Conservation (phyloP, 2,888 invertebrate species). For the Trilocha varians region DNA sequence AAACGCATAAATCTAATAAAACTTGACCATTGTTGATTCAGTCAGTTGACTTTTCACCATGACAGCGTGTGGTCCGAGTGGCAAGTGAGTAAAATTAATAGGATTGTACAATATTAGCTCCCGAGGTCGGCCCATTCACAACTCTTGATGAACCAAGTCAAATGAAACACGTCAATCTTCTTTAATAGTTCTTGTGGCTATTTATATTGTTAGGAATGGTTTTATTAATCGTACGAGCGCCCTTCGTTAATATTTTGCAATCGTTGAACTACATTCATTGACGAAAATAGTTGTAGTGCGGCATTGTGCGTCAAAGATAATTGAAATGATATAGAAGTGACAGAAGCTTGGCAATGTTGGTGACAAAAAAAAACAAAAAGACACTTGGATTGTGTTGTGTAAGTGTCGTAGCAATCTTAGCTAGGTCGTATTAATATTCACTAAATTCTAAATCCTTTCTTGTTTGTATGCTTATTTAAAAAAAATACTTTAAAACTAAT, state of each 20-base stretch:
- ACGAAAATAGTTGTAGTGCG: neutral
- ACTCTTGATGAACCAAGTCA: conserved; percentile 27
- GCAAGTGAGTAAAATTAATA: conserved; percentile 38
- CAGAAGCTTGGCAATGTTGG: too few relatives aligned
- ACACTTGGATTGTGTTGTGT: too few relatives aligned
- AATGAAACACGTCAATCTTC: conserved; percentile 39
- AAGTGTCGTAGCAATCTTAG: too few relatives aligned
- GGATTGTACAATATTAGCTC: conserved; percentile 32
- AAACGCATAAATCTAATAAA: conserved; percentile 4
- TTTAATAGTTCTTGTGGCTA: conserved; percentile 21
- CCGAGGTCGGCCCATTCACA: conserved; percentile 35
- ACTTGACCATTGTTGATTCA: conserved; percentile 30
- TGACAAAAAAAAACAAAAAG: too few relatives aligned
- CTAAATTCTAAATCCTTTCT: too few relatives aligned
- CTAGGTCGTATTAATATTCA: too few relatives aligned
- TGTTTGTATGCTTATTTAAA: too few relatives aligned
- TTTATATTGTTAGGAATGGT: neutral
- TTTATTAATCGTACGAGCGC: neutral
- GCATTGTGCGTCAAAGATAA: neutral
- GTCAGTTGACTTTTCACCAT: conserved; percentile 41
- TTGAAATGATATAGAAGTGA: too few relatives aligned
- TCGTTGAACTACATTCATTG: neutral
- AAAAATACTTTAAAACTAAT: too few relatives aligned
- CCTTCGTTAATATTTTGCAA: neutral
- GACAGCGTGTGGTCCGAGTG: conserved; percentile 44